Evolutionary conservation across 2,797 vertebrate species (phyloP).

Genomic region (Denticeps clupeoides): DNA sequence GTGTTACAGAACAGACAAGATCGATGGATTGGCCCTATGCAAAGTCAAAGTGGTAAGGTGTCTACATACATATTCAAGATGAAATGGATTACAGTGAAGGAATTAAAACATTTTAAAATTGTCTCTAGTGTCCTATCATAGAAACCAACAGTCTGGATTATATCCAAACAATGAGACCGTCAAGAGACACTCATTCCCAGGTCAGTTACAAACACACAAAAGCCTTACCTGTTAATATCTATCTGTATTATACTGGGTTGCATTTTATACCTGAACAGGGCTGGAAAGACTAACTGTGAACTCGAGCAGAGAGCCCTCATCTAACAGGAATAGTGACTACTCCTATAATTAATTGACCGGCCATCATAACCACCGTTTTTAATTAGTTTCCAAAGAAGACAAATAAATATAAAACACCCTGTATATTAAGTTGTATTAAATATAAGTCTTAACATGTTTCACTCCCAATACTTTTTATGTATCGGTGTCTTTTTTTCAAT

Average conservation of each 20-base stretch:
- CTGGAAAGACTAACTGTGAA: slow-evolving; percentile 48
- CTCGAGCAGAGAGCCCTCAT: slow-evolving; percentile 53
- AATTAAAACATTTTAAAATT: not conserved
- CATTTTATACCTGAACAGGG: slow-evolving; percentile 30
- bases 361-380: too few relatives aligned
- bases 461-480: too few relatives aligned
- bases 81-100: not conserved
- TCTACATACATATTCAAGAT: slow-evolving; percentile 8
- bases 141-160: slow-evolving; percentile 38
- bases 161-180: slow-evolving; percentile 35
- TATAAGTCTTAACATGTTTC: too few relatives aligned
- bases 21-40: slow-evolving; percentile 61
- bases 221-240: not conserved
- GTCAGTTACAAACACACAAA: slow-evolving; percentile 29
- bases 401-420: too few relatives aligned
- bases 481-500: too few relatives aligned
- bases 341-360: slow-evolving; percentile 30
- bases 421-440: too few relatives aligned
- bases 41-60: slow-evolving; percentile 62
- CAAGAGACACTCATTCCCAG: slow-evolving; percentile 48
- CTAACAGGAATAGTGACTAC: slow-evolving; percentile 52
- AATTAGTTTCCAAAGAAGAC: too few relatives aligned
- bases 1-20: slow-evolving; percentile 50
- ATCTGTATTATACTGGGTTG: slow-evolving; percentile 2
- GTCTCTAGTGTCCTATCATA: slow-evolving; percentile 52